phyloP scores from a whole-genome alignment of 2,888 invertebrate genomes.

The Cosmorhoe ocellata region DNA sequence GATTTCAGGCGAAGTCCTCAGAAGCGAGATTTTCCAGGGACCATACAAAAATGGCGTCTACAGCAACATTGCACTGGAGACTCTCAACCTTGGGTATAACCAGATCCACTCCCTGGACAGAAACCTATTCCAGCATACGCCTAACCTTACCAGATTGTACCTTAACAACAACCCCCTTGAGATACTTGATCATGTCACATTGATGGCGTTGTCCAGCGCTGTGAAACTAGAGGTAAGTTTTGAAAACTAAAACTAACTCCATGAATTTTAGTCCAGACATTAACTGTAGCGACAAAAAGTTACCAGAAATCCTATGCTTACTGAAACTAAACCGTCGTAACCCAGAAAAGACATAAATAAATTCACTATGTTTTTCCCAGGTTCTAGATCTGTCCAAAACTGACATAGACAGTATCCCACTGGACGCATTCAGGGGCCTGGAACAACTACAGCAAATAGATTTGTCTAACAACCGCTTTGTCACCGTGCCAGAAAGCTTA shows the following conservation, averaged over 20 bases:
- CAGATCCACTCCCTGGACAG: slow-evolving; percentile 83
- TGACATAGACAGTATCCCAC: slow-evolving; percentile 80
- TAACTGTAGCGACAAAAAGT: too few species aligned
- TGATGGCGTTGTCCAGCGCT: slow-evolving; percentile 80
- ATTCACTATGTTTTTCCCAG: slow-evolving; percentile 51
- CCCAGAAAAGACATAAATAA: slow-evolving; percentile 7
- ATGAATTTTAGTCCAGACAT: too few species aligned
- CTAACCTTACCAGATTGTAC: slow-evolving; percentile 82
- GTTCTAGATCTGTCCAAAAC: slow-evolving; percentile 82
- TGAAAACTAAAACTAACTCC: neutral
- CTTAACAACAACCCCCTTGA: slow-evolving; percentile 84
- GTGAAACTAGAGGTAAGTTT: slow-evolving; percentile 78
- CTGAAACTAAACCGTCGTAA: too few species aligned
- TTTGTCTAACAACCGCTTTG: slow-evolving; percentile 83
- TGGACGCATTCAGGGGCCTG: slow-evolving; percentile 76
- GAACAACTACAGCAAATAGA: slow-evolving; percentile 79
- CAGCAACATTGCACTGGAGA: slow-evolving; percentile 82
- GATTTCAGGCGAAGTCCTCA: slow-evolving; percentile 82
- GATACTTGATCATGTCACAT: slow-evolving; percentile 83
- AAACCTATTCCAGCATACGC: slow-evolving; percentile 85
- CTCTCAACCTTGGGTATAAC: slow-evolving; percentile 85
- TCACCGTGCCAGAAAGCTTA: slow-evolving; percentile 82
- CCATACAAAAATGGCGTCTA: slow-evolving; percentile 81
- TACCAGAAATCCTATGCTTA: too few species aligned
- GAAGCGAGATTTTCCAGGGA: slow-evolving; percentile 86